Evolutionary conservation across 1,140 invertebrate species (phyloP).

Genomic region (Pogonomyrmex barbatus): DNA sequence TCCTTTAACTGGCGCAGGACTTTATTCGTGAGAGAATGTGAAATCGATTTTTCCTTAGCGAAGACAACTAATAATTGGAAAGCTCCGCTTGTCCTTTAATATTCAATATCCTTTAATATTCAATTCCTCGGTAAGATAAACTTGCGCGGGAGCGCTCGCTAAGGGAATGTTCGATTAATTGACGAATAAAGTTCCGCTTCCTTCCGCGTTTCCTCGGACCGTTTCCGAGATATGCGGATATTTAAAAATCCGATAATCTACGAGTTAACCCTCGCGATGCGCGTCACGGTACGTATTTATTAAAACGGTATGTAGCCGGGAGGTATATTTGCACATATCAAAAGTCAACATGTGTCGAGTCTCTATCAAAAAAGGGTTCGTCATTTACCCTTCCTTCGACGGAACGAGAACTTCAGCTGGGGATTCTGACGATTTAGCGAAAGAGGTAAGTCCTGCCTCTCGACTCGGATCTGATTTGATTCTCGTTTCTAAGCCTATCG

Average conservation of each 20-base stretch:
- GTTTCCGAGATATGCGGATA: background rate
- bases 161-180: constrained; percentile 24
- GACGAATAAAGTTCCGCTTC: constrained; percentile 21
- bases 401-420: background rate
- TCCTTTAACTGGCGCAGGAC: background rate
- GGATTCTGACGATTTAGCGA: background rate
- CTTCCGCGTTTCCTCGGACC: background rate
- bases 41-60: constrained; percentile 41
- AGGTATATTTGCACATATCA: constrained; percentile 16
- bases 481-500: constrained; percentile 1
- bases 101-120: constrained; percentile 54
- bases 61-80: constrained; percentile 21
- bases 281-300: background rate
- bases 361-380: background rate
- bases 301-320: background rate
- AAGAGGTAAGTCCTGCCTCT: constrained; percentile 9
- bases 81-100: constrained; percentile 38
- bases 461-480: background rate
- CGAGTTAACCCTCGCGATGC: background rate
- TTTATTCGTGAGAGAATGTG: constrained; percentile 36
- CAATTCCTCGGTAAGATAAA: constrained; percentile 32
- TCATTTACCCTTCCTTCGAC: background rate
- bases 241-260: constrained; percentile 16
- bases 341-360: constrained; percentile 5
- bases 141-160: constrained; percentile 15